Evolutionary conservation across 2,888 invertebrate genomes (phyloP).

Genomic region (Rhagophthalmus giganteus): DNA sequence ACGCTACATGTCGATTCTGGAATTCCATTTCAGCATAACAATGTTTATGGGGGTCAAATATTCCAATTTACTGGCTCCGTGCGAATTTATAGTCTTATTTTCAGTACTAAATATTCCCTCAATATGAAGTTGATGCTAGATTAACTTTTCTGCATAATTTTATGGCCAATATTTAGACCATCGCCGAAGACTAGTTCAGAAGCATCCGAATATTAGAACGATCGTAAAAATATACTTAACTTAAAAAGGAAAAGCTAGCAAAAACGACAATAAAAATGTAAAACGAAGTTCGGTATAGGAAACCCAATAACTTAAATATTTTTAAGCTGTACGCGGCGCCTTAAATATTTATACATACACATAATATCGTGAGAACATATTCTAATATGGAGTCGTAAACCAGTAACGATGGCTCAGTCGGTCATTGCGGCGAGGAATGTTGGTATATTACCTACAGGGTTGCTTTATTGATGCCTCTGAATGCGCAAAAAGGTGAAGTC

Average conservation of each 20-base stretch:
- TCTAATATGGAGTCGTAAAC: constrained; percentile 31
- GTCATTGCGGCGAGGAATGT: constrained; percentile 31
- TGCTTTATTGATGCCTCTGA: constrained; percentile 23
- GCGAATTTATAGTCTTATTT: constrained; percentile 54
- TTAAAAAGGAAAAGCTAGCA: constrained; percentile 2
- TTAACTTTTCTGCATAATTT: constrained; percentile 34
- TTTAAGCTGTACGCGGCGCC: constrained; percentile 18
- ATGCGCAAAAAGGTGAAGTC: constrained; percentile 15
- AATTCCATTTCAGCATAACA: constrained; percentile 51
- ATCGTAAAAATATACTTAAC: constrained; percentile 12
- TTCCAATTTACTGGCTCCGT: constrained; percentile 53
- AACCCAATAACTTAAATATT: constrained; percentile 26
- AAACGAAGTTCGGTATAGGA: constrained; percentile 7
- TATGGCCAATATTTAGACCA: constrained; percentile 30
- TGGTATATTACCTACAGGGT: constrained; percentile 26
- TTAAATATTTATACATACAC: constrained; percentile 32
- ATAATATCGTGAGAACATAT: constrained; percentile 29
- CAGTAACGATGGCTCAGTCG: constrained; percentile 31
- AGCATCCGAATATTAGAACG: constrained; percentile 18
- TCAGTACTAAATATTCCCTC: constrained; percentile 52
- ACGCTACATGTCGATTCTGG: constrained; percentile 49
- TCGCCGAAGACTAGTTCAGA: constrained; percentile 13
- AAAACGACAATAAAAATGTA: constrained; percentile 12
- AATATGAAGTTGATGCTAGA: constrained; percentile 44
- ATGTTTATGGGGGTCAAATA: constrained; percentile 56